These are phyloP conservation scores for Strigamia transsilvanica DNA, from an alignment of 2,888 invertebrate species.

Conservation along the genomic window DNA sequence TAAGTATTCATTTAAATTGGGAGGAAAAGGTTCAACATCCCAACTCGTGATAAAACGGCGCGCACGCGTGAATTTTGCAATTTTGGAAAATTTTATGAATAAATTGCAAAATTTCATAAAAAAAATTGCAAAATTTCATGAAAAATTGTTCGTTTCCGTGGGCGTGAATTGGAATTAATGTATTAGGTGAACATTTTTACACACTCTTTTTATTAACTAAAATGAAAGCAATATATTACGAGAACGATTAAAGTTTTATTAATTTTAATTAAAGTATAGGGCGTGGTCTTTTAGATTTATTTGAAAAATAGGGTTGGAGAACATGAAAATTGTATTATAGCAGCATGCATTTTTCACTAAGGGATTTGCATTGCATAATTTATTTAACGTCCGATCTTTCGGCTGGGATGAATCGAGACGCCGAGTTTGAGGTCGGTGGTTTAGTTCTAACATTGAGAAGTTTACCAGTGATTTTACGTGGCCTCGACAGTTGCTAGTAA, in stretches of 20 bases:
- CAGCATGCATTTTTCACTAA: background rate
- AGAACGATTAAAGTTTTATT: background rate
- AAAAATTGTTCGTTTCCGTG: too few relatives aligned
- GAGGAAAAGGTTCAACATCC: too few relatives aligned
- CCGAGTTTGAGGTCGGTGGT: constrained; percentile 24
- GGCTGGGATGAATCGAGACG: background rate
- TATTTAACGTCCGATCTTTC: background rate
- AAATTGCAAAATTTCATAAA: too few relatives aligned
- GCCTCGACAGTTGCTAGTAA: constrained; percentile 20
- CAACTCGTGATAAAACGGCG: too few relatives aligned
- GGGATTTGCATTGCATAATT: background rate
- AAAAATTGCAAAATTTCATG: too few relatives aligned
- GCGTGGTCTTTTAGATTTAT: background rate
- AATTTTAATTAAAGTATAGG: background rate
- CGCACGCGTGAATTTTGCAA: too few relatives aligned
- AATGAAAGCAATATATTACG: background rate
- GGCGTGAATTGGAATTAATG: too few relatives aligned
- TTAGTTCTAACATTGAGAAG: constrained; percentile 29
- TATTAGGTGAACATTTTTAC: too few relatives aligned
- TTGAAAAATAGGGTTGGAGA: background rate
- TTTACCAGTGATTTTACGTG: constrained; percentile 39
- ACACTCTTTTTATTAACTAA: too few relatives aligned
- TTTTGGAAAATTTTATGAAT: too few relatives aligned
- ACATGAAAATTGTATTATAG: background rate
- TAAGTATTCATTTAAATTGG: too few relatives aligned